Conservation (phyloP, 2,797 vertebrate species). For the Micrastur ruficollis region DNA sequence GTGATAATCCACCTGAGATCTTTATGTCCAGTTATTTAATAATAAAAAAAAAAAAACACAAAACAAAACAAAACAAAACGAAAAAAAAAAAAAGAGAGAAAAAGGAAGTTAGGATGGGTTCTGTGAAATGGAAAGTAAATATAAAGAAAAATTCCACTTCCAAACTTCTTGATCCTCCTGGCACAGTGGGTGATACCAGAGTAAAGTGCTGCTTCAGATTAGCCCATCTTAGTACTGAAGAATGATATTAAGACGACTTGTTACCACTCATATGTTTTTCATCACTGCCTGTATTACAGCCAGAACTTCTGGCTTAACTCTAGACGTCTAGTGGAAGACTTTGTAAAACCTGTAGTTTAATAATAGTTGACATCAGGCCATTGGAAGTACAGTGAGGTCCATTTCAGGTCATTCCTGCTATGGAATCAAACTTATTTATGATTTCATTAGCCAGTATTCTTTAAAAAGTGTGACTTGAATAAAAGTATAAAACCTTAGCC, state of each 20-base stretch:
- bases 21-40: slow-evolving; percentile 60
- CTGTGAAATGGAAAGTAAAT: slow-evolving; percentile 31
- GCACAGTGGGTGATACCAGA: slow-evolving; percentile 81
- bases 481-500: background rate
- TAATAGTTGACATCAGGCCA: slow-evolving; percentile 76
- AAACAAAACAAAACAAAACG: no score
- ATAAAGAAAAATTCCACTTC: slow-evolving; percentile 42
- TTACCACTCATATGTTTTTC: slow-evolving; percentile 91
- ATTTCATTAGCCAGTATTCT: background rate
- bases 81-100: background rate
- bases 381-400: slow-evolving; percentile 64
- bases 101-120: background rate
- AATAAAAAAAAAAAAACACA: background rate
- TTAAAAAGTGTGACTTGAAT: background rate
- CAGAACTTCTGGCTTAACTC: slow-evolving; percentile 85
- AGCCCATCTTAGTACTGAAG: slow-evolving; percentile 82
- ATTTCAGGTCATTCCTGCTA: slow-evolving; percentile 69
- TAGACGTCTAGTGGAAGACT: slow-evolving; percentile 79
- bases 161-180: slow-evolving; percentile 75
- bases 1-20: slow-evolving; percentile 70
- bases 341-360: slow-evolving; percentile 75
- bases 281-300: slow-evolving; percentile 87
- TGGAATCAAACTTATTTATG: slow-evolving; percentile 33
- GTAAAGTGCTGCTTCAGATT: slow-evolving; percentile 81
- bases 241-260: slow-evolving; percentile 82